phyloP scores from a whole-genome alignment of 2,113 vertebrate species.

The Antechinus stuartii region DNA sequence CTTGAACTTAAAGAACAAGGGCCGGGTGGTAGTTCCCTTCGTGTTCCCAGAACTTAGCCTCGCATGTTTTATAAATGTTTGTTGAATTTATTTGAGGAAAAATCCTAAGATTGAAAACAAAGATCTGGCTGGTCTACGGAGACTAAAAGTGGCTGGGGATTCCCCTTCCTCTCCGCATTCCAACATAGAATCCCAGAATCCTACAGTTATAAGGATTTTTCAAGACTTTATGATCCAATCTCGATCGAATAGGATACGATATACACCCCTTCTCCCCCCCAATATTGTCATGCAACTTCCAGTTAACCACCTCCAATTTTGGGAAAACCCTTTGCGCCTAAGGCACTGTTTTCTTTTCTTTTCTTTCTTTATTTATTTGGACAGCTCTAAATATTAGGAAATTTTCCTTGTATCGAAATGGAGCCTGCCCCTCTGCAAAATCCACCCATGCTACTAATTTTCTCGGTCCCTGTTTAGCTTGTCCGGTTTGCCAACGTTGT shows the following conservation, averaged over 20 bases:
- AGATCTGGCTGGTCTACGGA: background rate
- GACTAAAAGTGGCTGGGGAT: background rate
- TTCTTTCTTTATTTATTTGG: too few species aligned
- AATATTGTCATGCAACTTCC: background rate
- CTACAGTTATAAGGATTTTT: background rate
- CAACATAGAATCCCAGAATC: background rate
- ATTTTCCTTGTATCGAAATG: background rate
- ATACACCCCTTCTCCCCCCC: too few species aligned
- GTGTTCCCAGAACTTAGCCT: background rate
- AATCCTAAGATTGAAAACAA: background rate
- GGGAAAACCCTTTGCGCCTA: too few species aligned
- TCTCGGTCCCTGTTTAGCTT: background rate
- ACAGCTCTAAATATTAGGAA: background rate
- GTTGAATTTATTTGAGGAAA: background rate
- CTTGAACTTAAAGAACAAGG: background rate
- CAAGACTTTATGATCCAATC: background rate
- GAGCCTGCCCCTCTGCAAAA: background rate
- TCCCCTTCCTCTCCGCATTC: background rate
- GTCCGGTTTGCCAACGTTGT: background rate
- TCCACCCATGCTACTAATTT: background rate
- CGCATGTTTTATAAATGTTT: background rate
- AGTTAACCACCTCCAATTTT: background rate
- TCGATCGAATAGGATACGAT: background rate
- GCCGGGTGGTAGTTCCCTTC: background rate
- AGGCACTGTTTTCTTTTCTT: background rate